These are phyloP conservation scores for Rostrhamus sociabilis DNA, from an alignment of 2,797 vertebrate species.

Conservation along the genomic window DNA sequence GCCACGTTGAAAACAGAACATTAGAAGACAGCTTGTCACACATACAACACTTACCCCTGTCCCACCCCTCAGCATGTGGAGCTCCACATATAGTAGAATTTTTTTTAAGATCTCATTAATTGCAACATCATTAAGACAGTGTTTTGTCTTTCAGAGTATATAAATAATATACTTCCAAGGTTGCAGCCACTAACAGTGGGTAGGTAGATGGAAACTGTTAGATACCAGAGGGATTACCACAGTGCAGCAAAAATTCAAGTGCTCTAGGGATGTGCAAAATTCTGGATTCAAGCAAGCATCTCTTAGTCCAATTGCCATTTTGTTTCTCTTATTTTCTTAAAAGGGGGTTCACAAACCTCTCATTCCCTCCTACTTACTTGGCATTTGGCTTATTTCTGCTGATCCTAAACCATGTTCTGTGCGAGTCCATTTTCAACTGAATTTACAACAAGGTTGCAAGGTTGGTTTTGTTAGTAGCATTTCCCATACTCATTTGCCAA, in stretches of 20 bases:
- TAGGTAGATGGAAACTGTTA: background rate
- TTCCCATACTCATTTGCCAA: background rate
- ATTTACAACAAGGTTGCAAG: background rate
- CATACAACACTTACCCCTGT: background rate
- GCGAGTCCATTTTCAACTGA: background rate
- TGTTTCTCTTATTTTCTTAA: background rate
- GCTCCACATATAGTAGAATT: background rate
- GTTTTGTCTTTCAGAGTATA: background rate
- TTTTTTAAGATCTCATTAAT: background rate
- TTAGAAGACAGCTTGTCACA: background rate
- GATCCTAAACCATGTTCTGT: background rate
- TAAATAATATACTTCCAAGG: background rate
- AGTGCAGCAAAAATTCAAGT: background rate
- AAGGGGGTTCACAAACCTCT: background rate
- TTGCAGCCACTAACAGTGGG: background rate
- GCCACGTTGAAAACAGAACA: background rate
- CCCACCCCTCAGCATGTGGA: background rate
- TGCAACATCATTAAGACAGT: background rate
- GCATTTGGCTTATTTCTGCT: background rate
- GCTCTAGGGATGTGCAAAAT: background rate
- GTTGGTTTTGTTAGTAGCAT: background rate
- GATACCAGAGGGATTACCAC: background rate
- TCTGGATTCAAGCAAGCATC: background rate
- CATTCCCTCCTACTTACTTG: background rate
- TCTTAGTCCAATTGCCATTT: background rate